Conservation (phyloP, 2,888 invertebrate genomes). For the Melanostoma scalare region DNA sequence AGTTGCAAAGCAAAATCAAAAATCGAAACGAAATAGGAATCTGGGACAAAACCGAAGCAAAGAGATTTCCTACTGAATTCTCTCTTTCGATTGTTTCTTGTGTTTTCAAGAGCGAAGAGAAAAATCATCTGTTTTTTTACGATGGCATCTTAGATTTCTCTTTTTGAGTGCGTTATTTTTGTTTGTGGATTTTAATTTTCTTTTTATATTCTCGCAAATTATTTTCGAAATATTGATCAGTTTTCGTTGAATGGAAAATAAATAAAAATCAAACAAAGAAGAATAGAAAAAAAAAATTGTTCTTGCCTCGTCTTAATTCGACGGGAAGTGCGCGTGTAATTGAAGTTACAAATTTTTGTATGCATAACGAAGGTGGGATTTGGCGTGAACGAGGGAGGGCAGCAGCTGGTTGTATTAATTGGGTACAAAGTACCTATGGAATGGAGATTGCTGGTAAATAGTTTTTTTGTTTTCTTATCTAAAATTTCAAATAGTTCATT, state of each 20-base stretch:
- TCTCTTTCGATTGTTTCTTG: slow-evolving; percentile 16
- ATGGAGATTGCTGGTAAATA: slow-evolving; percentile 67
- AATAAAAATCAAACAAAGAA: slow-evolving; percentile 19
- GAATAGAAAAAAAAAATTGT: background rate
- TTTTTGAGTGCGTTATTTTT: slow-evolving; percentile 46
- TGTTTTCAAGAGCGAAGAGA: slow-evolving; percentile 15
- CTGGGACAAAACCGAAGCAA: background rate
- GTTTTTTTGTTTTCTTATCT: slow-evolving; percentile 11
- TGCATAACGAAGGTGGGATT: slow-evolving; percentile 69
- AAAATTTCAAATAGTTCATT: background rate
- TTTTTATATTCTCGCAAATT: slow-evolving; percentile 18
- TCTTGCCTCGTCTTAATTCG: background rate
- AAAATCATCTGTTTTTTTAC: slow-evolving; percentile 65
- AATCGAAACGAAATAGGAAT: slow-evolving; percentile 32
- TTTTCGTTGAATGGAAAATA: slow-evolving; percentile 11
- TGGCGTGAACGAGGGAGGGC: slow-evolving; percentile 68
- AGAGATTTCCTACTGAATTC: slow-evolving; percentile 27
- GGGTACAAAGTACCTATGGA: slow-evolving; percentile 71
- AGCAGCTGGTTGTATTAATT: slow-evolving; percentile 61
- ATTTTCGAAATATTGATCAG: slow-evolving; percentile 27
- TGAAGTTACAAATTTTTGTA: slow-evolving; percentile 55
- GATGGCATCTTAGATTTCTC: slow-evolving; percentile 57
- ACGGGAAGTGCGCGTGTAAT: slow-evolving; percentile 25
- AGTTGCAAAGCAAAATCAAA: slow-evolving; percentile 15
- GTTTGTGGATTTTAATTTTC: slow-evolving; percentile 34